Evolutionary conservation across 2,797 vertebrate genomes (phyloP), one percentile per base, ranked within the genome.

Genomic region (Apogon hyalosoma): DNA sequence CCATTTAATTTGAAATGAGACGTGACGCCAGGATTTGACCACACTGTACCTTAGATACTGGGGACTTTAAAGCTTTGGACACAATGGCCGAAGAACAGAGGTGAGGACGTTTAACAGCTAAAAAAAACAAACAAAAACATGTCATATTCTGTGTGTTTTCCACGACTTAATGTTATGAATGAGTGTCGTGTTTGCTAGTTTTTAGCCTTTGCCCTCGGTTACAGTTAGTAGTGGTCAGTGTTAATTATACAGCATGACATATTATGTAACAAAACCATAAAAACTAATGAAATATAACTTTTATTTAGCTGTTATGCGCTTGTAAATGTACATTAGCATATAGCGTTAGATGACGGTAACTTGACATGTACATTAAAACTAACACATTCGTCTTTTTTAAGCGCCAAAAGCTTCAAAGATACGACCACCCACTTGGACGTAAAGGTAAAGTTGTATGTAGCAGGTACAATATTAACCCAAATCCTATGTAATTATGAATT

Each of bases 371-470:
- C 11, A 7, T 3, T 39, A 11, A 51, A 31, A 14, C 33, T 18
- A 47, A 63, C 16, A 0, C 13, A 3, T 36, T 36, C 6, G 60
- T 62, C 21, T n/a, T 41, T 62, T 68, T 57, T 63, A 69, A 72
- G 69, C 18, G 46, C 11, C 4, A 49, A 63, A n/a, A 56, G 46
- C 60, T 80, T 82, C 53, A 41, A 3, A 18, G 84, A 84, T 0
- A 33, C 48, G 46, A 0, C 3, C 50, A 38, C 85, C 14, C 88
- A 91, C 55, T 73, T 64, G 16, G 90, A 91, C 13, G 92, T 93
- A 7, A 90, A 93, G 92, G 92, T 93, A 87, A 63, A 6, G 1
- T 16, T 0, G 53, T 46, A 11, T 21, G 9, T 5, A 9, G 8
- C 40, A 8, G 0, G 14, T 9, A 2, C 28, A 11, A 36, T 8